Percentiles rank a stretch among this genome's conserved stretches.
Evolutionary conservation across 1,140 invertebrate genomes (phyloP).

Genomic region (Anthonomus grandis): DNA sequence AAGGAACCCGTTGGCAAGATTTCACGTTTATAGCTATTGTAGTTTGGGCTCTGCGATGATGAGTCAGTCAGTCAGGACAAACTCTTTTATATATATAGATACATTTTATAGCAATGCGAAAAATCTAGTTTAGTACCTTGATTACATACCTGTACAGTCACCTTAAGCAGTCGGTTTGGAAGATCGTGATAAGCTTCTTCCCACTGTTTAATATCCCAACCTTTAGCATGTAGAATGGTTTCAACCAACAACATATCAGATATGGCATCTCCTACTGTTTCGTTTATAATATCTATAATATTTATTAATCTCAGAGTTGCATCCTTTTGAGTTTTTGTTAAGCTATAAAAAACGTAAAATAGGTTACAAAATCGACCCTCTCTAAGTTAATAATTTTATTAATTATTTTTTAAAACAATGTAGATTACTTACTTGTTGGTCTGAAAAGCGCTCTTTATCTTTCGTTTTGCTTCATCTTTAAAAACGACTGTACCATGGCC

Average conservation of each 20-base stretch:
- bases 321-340: slow-evolving; percentile 47
- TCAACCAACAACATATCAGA: slow-evolving; percentile 95
- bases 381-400: too few species aligned
- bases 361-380: neutral
- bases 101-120: too few species aligned
- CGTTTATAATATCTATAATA: slow-evolving; percentile 86
- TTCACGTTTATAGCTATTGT: too few species aligned
- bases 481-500: slow-evolving; percentile 95
- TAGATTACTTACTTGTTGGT: slow-evolving; percentile 22
- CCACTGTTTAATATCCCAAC: slow-evolving; percentile 80
- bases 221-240: slow-evolving; percentile 76
- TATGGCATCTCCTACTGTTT: slow-evolving; percentile 95
- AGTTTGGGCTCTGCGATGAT: too few species aligned
- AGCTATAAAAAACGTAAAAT: slow-evolving; percentile 36
- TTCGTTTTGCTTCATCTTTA: slow-evolving; percentile 60
- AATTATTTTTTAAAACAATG: neutral
- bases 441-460: slow-evolving; percentile 48
- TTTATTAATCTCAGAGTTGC: slow-evolving; percentile 61
- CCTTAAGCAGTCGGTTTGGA: slow-evolving; percentile 85
- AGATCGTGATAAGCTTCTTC: slow-evolving; percentile 77
- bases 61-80: too few species aligned
- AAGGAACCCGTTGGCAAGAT: too few species aligned
- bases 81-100: too few species aligned
- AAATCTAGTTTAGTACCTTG: too few species aligned
- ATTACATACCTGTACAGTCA: slow-evolving; percentile 64